Base-by-base conservation (phyloP, 2,113 vertebrate genomes). In the Cynoglossus semilaevis region DNA sequence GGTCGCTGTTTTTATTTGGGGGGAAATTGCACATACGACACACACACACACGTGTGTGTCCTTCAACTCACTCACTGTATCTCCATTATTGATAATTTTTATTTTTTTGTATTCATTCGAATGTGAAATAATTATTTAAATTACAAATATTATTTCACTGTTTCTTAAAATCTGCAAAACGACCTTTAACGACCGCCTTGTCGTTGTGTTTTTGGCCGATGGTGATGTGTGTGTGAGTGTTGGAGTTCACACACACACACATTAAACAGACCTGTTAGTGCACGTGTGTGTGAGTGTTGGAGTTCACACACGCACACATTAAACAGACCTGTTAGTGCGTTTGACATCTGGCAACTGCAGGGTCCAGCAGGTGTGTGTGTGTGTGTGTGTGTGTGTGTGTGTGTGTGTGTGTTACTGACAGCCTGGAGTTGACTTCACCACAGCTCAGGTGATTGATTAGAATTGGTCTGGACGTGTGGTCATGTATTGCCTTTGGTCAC, bases 261-360 rank as follows among this genome's bases (percentile, higher is more conserved):
- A 56, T 38, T 51, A 61, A 78, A 79, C 80, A 87, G 83, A 84
- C 58, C 52, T 67, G 53, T 55, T 67, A 70, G 82, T 76, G 78
- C 89, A n/a, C n/a, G n/a, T n/a, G n/a, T 29, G 22, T 29, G 22
- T 29, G 22, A 2, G 22, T n/a, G 6, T 6, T 29, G 22, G 3
- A 29, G 22, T 29, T 29, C 59, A 59, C 67, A 69, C 72, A 75
- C 55, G 60, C 68, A 62, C 60, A 51, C 58, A 56, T 38, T 51
- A 61, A 78, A 79, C 80, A 87, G 83, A 84, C 58, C 52, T 67
- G 53, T 55, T 67, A 70, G 82, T 76, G 78, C 89, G 84, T 79
- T 80, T 90, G 91, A 91, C 89, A 91, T 89, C 89, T 90, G 85
- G 85, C 82, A 72, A 86, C 88, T 80, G 77, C 87, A 71, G 87